A percentile compares a stretch with the other conserved stretches of the same genome.
phyloP scores from a whole-genome alignment of 2,113 vertebrate species.

The Boulengeromyrus knoepffleri region DNA sequence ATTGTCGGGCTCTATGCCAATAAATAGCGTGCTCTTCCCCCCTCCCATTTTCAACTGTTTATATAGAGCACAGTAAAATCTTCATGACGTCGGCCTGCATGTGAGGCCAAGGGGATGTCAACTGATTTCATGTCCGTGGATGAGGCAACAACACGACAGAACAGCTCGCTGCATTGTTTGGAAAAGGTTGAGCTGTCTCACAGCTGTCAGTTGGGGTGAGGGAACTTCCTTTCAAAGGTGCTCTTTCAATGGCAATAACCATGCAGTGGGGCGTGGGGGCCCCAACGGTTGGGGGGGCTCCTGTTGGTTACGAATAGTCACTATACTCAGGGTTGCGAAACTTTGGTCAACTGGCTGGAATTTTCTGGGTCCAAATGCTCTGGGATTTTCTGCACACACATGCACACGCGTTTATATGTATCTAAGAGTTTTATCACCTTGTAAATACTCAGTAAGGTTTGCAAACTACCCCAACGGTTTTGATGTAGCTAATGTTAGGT shows the following conservation, averaged over 20 bases:
- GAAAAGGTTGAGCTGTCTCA: neutral
- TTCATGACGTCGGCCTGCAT: neutral
- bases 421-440: neutral
- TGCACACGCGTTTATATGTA: neutral
- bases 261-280: neutral
- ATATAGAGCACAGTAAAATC: neutral
- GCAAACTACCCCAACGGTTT: neutral
- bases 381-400: neutral
- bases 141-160: neutral
- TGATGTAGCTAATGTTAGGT: neutral
- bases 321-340: neutral
- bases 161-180: neutral
- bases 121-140: neutral
- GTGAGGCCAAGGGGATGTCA: neutral
- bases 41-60: neutral
- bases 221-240: neutral
- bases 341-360: neutral
- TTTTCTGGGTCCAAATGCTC: no score
- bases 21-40: neutral
- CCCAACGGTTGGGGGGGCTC: neutral
- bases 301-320: neutral
- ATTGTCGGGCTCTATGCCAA: neutral
- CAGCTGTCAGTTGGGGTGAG: neutral
- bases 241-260: neutral
- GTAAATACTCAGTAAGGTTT: neutral